phyloP scores from a whole-genome alignment of 2,888 invertebrate genomes.

The Lithophane ornitopus region DNA sequence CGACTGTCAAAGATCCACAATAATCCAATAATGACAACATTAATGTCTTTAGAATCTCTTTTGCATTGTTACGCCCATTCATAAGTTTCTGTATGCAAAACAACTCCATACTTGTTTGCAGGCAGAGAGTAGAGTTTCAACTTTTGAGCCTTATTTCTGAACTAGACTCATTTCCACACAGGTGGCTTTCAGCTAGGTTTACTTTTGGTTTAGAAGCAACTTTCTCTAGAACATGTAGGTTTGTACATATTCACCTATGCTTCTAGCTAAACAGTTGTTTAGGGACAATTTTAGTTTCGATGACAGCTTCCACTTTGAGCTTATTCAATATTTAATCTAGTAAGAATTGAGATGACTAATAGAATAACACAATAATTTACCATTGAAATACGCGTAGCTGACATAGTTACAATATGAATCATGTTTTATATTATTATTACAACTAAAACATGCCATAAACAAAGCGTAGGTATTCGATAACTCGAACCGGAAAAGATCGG shows the following conservation, averaged over 20 bases:
- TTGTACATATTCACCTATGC: conserved; percentile 7
- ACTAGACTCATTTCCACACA: conserved; percentile 42
- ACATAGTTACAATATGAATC: conserved; percentile 36
- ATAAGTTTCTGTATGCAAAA: neutral
- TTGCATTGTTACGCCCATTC: neutral
- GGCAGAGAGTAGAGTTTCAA: neutral
- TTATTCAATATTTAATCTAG: conserved; percentile 11
- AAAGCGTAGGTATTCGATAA: conserved; percentile 7
- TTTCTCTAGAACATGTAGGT: neutral
- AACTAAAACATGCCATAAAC: neutral
- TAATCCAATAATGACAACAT: conserved; percentile 1
- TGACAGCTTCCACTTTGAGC: neutral
- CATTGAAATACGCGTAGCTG: conserved; percentile 3
- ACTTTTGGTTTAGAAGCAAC: conserved; percentile 35
- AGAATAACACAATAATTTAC: conserved; percentile 13
- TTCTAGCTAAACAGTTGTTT: neutral
- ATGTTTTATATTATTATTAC: conserved; percentile 24
- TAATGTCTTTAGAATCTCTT: neutral
- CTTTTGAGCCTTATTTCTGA: conserved; percentile 39
- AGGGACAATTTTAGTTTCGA: neutral
- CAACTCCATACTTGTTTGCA: neutral
- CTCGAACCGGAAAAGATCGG: conserved; percentile 36
- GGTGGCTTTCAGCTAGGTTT: conserved; percentile 6
- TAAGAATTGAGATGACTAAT: conserved; percentile 32
- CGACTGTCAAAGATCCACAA: too few species aligned